These are phyloP conservation scores for Osmerus mordax DNA, from an alignment of 2,113 vertebrate species.

Conservation along the genomic window DNA sequence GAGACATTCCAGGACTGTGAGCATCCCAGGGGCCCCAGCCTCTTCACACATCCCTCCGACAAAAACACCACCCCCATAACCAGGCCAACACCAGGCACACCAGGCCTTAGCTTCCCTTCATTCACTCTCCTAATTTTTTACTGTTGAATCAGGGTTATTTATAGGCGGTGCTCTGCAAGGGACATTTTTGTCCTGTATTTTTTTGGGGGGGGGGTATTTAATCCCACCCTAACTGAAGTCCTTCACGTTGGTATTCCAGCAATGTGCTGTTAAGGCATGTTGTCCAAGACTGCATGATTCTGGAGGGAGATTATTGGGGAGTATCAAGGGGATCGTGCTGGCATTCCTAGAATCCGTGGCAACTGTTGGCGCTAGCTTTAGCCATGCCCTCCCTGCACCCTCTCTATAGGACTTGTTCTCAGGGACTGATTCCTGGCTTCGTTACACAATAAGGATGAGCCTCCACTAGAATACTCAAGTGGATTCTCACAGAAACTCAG, in stretches of 20 bases:
- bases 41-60: background rate
- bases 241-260: conserved; percentile 43
- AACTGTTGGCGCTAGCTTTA: conserved; percentile 25
- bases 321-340: conserved; percentile 27
- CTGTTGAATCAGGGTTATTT: conserved; percentile 45
- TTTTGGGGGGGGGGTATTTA: conserved; percentile 38
- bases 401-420: conserved; percentile 19
- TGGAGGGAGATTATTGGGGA: conserved; percentile 32
- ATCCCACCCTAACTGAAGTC: conserved; percentile 11
- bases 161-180: conserved; percentile 25
- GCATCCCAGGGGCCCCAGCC: background rate
- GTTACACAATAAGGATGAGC: conserved; percentile 24
- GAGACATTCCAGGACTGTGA: background rate
- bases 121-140: conserved; percentile 41
- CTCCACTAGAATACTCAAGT: conserved; percentile 21
- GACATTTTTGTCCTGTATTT: background rate
- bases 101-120: conserved; percentile 18
- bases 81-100: background rate
- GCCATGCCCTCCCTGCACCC: background rate
- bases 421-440: conserved; percentile 3
- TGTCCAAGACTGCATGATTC: conserved; percentile 25
- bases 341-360: conserved; percentile 36
- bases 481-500: conserved; percentile 18
- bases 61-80: background rate
- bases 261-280: conserved; percentile 35